A percentile compares a stretch with the other conserved stretches of the same genome.
Conservation (phyloP, 2,888 invertebrate species). For the Leistus spinibarbis region DNA sequence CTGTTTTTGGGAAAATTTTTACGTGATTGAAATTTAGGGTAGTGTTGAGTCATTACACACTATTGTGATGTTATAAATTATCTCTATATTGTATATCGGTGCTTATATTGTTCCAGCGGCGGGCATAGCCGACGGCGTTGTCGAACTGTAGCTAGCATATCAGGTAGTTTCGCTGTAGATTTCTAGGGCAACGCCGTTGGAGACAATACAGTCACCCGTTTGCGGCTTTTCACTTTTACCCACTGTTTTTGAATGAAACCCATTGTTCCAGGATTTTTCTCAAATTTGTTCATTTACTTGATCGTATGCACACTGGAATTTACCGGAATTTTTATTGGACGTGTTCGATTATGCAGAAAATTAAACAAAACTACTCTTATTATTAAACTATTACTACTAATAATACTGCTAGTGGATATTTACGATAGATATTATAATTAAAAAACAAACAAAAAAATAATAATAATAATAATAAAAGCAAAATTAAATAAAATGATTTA, state of each 20-base stretch:
- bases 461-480: constrained; percentile 28
- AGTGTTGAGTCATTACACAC: constrained; percentile 51
- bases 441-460: constrained; percentile 16
- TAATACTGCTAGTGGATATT: constrained; percentile 43
- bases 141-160: constrained; percentile 3
- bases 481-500: constrained; percentile 30
- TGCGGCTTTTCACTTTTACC: constrained; percentile 27
- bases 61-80: constrained; percentile 50
- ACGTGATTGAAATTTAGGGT: constrained; percentile 56
- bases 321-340: constrained; percentile 48
- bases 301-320: constrained; percentile 46
- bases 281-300: constrained; percentile 13
- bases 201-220: constrained; percentile 20
- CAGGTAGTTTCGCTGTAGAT: background rate
- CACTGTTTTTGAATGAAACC: constrained; percentile 11
- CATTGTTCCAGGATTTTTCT: constrained; percentile 26
- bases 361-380: constrained; percentile 17
- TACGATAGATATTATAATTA: constrained; percentile 41
- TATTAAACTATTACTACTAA: constrained; percentile 30
- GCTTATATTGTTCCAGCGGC: constrained; percentile 48
- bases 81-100: constrained; percentile 52
- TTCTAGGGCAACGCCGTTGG: constrained; percentile 13
- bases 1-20: constrained; percentile 56
- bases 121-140: constrained; percentile 3
- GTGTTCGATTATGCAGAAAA: constrained; percentile 48